Base-by-base conservation (phyloP, 1,140 invertebrate genomes). In the Phortica variegata region DNA sequence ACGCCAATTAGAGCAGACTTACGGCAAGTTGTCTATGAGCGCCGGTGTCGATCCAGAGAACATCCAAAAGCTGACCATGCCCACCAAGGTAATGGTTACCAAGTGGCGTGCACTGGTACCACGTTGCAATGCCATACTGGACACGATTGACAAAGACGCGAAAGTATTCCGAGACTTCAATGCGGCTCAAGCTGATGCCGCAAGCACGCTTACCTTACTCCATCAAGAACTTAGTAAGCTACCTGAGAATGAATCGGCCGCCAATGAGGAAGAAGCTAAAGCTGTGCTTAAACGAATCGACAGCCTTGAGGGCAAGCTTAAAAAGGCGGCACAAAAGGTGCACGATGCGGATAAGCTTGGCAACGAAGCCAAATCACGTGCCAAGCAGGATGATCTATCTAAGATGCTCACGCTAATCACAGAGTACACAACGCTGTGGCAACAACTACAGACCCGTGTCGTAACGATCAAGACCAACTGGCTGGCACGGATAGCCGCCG, bases 161-260 rank as follows among this genome's bases (percentile, higher is more conserved):
- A 79, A 79, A 40, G 76, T 81, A 1, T 83, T 87, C 58, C 77
- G 82, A 1, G 85, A 87, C 36, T 89, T 90, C 49, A 80, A 85
- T 6, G 80, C 81, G 12, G 82, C 83, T 12, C 88, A 89, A 46
- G 82, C 84, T n/a, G 80, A 82, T 15, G 84, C 86, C 0, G 80
- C 88, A 0, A 80, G 88, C 9, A 82, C 81, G 1, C 73, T 90
- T 3, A 85, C 83, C 0, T 83, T 85, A 54, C 79, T 88, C 2
- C 87, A 90, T 59, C 83, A 85, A 1, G 75, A 83, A 18, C 62
- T 90, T 2, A 88, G 86, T 0, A 79, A 88, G 50, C 62, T 87
- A 4, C 80, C 88, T 2, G 84, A 88, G 2, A 77, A 80, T 47
- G 55, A 75, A 33, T 51, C 79, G 43, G 58, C 79, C 44, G 49